Percentiles rank a stretch among this genome's conserved stretches.
phyloP scores from a whole-genome alignment of 2,113 vertebrate species.

The Corythornis vintsioides region DNA sequence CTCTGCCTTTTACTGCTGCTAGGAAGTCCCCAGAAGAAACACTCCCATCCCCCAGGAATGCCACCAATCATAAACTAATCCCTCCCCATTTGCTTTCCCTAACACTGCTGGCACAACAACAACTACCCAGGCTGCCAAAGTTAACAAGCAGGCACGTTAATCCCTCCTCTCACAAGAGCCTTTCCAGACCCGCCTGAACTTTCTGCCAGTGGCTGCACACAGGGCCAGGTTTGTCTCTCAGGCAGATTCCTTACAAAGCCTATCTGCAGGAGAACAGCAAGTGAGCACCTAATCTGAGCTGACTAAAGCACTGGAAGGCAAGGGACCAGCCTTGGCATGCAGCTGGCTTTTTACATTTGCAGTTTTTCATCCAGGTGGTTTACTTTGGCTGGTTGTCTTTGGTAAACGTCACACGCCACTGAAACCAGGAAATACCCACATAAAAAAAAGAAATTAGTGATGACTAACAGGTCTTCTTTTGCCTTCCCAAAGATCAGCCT shows the following conservation, averaged over 20 bases:
- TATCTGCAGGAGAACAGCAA: background rate
- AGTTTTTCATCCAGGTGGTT: background rate
- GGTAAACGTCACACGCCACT: background rate
- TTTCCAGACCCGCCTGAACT: slow-evolving; percentile 33
- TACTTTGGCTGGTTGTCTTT: background rate
- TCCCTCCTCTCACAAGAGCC: background rate
- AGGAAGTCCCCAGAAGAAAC: background rate
- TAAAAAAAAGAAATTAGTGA: background rate
- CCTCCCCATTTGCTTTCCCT: background rate
- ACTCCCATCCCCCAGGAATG: background rate
- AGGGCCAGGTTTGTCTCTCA: background rate
- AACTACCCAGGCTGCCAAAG: background rate
- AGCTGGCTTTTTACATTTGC: background rate
- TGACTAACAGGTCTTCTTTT: background rate
- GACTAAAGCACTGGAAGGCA: background rate
- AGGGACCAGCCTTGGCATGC: background rate
- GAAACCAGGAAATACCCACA: slow-evolving; percentile 9
- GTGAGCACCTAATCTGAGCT: background rate
- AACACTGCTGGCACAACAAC: background rate
- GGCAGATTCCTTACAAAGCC: background rate
- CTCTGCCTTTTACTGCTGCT: background rate
- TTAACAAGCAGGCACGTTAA: slow-evolving; percentile 17
- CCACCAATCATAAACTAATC: background rate
- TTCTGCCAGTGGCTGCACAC: background rate
- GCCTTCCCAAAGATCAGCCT: background rate